Evolutionary conservation across 2,113 vertebrate genomes (phyloP).

Genomic region (Xiphophorus hellerii): DNA sequence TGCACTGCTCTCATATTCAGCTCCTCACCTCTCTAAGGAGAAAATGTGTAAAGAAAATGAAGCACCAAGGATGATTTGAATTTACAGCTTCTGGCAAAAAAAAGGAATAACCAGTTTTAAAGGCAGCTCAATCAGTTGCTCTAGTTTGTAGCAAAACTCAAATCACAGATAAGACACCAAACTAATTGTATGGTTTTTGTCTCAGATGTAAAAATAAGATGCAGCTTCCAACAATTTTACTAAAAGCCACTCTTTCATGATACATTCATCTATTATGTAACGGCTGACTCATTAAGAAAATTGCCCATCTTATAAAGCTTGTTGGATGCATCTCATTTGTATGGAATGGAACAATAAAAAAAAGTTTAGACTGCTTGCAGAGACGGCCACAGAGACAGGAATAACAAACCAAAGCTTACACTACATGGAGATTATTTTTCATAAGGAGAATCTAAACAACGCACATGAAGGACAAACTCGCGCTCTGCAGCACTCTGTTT

Average conservation of each 20-base stretch:
- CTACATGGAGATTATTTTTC: not conserved
- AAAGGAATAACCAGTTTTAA: too few relatives aligned
- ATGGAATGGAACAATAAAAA: not conserved
- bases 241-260: not conserved
- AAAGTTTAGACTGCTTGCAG: not conserved
- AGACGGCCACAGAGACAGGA: not conserved
- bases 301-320: too few relatives aligned
- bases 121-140: too few relatives aligned
- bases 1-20: conserved; percentile 91
- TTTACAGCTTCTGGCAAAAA: not conserved
- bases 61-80: not conserved
- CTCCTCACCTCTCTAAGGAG: conserved; percentile 84
- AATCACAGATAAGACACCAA: too few relatives aligned
- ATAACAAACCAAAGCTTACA: not conserved
- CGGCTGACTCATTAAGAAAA: too few relatives aligned
- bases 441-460: not conserved
- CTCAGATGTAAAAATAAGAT: not conserved
- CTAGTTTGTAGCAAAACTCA: too few relatives aligned
- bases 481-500: conserved; percentile 94
- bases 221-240: too few relatives aligned
- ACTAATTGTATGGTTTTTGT: not conserved
- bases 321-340: too few relatives aligned
- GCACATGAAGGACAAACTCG: conserved; percentile 88
- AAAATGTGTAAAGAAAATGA: not conserved
- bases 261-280: too few relatives aligned